A percentile compares a stretch with the other conserved stretches of the same genome.
These are phyloP conservation scores for Solenopsis fugax DNA, from an alignment of 1,140 invertebrate species.

Conservation along the genomic window DNA sequence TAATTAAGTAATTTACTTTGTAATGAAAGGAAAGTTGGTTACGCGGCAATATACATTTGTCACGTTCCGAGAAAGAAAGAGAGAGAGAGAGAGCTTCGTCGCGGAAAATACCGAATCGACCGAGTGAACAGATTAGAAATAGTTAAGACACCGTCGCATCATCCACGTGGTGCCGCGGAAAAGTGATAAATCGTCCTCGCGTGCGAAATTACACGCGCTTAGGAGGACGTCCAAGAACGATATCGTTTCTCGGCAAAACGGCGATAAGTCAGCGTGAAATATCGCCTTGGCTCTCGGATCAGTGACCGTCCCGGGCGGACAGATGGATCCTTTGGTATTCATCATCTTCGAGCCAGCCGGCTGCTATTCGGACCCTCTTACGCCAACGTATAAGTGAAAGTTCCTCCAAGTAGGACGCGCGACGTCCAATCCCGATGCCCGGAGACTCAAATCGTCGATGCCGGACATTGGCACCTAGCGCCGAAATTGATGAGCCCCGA, in stretches of 20 bases:
- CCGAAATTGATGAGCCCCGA: slow-evolving; percentile 59
- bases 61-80: background rate
- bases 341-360: slow-evolving; percentile 64
- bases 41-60: background rate
- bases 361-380: slow-evolving; percentile 83
- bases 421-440: slow-evolving; percentile 79
- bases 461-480: slow-evolving; percentile 28
- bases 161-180: background rate
- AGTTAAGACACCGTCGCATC: background rate
- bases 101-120: slow-evolving; percentile 5
- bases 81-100: background rate
- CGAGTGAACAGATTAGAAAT: slow-evolving; percentile 17
- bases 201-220: slow-evolving; percentile 39
- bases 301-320: slow-evolving; percentile 45
- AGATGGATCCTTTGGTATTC: slow-evolving; percentile 35
- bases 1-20: slow-evolving; percentile 26
- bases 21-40: slow-evolving; percentile 19
- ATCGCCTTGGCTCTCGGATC: slow-evolving; percentile 45
- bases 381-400: slow-evolving; percentile 86
- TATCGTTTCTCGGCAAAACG: slow-evolving; percentile 33
- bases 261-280: slow-evolving; percentile 49
- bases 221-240: slow-evolving; percentile 22
- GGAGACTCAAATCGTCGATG: slow-evolving; percentile 78
- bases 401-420: slow-evolving; percentile 84
- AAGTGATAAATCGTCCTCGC: slow-evolving; percentile 52